These are phyloP conservation scores for Urocyon cinereoargenteus DNA, from an alignment of 2,797 vertebrate species.

Conservation along the genomic window DNA sequence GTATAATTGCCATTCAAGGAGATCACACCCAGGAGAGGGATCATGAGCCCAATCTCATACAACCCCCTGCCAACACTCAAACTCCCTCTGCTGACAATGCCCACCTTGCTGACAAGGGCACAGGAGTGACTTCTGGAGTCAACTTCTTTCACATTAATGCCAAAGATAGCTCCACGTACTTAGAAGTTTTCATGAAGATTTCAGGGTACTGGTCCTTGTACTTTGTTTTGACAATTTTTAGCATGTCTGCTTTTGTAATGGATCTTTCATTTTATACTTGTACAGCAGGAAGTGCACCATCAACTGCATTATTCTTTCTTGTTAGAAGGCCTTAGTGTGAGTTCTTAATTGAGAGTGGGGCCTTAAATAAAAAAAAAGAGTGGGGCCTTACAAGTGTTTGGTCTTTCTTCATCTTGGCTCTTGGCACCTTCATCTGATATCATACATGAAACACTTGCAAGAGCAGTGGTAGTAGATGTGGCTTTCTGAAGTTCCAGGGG, in stretches of 20 bases:
- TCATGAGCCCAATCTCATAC: not conserved
- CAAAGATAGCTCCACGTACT: not conserved
- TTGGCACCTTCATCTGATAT: not conserved
- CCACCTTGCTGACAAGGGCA: not conserved
- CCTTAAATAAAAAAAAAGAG: not conserved
- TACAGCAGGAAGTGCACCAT: not conserved
- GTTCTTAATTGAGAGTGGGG: not conserved
- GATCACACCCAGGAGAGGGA: not conserved
- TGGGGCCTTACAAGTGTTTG: not conserved
- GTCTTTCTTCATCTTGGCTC: not conserved
- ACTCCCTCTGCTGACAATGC: not conserved
- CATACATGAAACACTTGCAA: not conserved
- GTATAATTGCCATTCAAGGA: not conserved
- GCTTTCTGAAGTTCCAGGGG: not conserved
- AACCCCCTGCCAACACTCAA: not conserved
- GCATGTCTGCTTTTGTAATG: not conserved
- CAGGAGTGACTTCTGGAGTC: not conserved
- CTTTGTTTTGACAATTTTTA: not conserved
- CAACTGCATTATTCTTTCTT: not conserved
- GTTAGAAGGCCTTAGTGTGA: not conserved
- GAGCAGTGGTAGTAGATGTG: not conserved
- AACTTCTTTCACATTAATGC: not conserved
- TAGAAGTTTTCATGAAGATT: not conserved
- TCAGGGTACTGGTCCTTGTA: not conserved
- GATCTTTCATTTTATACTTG: not conserved